Percentiles rank a stretch among this genome's conserved stretches.
Conservation (phyloP, 2,797 vertebrate species). For the Typhlichthys eigenmanni region DNA sequence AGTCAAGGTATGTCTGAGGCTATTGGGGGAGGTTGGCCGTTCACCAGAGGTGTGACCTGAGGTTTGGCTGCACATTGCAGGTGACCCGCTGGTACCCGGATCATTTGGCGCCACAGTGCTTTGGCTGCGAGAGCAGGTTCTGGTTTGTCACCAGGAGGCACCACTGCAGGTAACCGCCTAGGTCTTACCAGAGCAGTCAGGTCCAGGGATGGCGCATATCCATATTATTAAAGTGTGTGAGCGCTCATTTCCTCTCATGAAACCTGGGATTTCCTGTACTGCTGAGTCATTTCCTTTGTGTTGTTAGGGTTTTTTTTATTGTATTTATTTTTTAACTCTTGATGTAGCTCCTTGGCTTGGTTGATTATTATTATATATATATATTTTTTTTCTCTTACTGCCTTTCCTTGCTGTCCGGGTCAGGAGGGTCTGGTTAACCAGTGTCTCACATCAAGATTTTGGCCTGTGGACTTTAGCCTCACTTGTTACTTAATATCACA, state of each 20-base stretch:
- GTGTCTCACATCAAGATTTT: background rate
- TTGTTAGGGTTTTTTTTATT: background rate
- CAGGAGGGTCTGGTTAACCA: conserved; percentile 8
- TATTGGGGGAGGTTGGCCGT: too few relatives aligned
- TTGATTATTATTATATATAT: too few relatives aligned
- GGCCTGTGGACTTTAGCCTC: background rate
- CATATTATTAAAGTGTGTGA: conserved; percentile 8
- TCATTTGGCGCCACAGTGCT: conserved; percentile 94
- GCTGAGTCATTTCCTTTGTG: background rate
- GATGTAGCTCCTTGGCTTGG: background rate
- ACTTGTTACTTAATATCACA: background rate
- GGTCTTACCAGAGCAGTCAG: background rate
- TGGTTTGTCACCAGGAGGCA: conserved; percentile 95
- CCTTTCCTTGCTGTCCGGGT: background rate
- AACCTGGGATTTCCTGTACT: background rate
- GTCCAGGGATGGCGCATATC: conserved; percentile 3
- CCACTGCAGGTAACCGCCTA: conserved; percentile 89
- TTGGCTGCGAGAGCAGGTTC: conserved; percentile 93
- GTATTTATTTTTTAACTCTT: background rate
- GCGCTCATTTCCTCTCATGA: background rate
- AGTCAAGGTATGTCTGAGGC: background rate
- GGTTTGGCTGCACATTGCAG: conserved; percentile 69
- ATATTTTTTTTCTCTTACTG: background rate
- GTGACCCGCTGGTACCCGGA: conserved; percentile 97
- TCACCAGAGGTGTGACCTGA: conserved; percentile 21